Conservation (phyloP, 2,797 vertebrate species). For the Taenioides sp. region DNA sequence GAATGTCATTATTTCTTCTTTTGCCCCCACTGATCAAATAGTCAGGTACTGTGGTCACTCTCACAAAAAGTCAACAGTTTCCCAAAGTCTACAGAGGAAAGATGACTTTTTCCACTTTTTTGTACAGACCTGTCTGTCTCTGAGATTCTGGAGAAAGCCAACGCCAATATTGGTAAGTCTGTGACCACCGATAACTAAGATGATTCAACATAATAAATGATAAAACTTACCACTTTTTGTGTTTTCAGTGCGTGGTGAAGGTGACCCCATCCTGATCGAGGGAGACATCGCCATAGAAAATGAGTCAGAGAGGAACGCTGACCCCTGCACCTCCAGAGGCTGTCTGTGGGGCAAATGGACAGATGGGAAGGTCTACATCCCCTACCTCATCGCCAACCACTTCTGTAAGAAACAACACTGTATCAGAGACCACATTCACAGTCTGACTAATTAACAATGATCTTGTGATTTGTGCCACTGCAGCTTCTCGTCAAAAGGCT, state of each 20-base stretch:
- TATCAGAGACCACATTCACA: background rate
- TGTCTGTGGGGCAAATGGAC: slow-evolving; percentile 67
- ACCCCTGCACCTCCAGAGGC: slow-evolving; percentile 62
- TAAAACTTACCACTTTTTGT: background rate
- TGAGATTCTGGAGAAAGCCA: background rate
- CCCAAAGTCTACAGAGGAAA: background rate
- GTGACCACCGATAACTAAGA: background rate
- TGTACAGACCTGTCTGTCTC: slow-evolving; percentile 1
- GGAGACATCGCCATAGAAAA: slow-evolving; percentile 64
- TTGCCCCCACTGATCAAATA: background rate
- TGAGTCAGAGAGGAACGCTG: slow-evolving; percentile 64
- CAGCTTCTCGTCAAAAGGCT: slow-evolving; percentile 59
- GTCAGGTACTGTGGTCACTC: background rate
- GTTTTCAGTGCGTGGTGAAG: background rate
- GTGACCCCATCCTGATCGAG: slow-evolving; percentile 52
- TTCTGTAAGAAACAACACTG: slow-evolving; percentile 54
- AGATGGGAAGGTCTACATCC: slow-evolving; percentile 71
- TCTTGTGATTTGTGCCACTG: background rate
- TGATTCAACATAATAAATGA: background rate
- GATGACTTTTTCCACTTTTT: too few species aligned
- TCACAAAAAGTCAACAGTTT: too few species aligned
- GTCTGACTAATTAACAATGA: too few species aligned
- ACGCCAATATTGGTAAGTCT: background rate
- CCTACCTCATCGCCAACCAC: slow-evolving; percentile 68
- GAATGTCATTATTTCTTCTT: background rate